Percentiles rank a stretch among this genome's conserved stretches.
These are phyloP conservation scores for Syrista parreyssii DNA, from an alignment of 2,888 invertebrate genomes.

Conservation along the genomic window DNA sequence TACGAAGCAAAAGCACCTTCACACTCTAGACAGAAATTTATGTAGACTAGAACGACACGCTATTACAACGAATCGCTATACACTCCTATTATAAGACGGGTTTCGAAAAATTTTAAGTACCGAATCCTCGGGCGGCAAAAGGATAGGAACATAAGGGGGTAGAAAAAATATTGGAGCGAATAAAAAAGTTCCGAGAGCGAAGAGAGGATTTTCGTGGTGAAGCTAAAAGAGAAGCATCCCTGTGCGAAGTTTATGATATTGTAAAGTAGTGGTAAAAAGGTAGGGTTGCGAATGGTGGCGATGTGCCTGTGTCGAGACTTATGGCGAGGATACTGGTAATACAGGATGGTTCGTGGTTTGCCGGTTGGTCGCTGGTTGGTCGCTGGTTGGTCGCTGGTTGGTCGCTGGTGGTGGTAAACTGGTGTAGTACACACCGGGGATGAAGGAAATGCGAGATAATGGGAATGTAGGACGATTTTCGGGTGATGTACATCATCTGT, in stretches of 20 bases:
- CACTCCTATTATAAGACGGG: too few relatives aligned
- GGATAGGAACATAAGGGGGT: background rate
- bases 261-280: background rate
- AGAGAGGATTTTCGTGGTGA: background rate
- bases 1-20: too few relatives aligned
- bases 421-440: too few relatives aligned
- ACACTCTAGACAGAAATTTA: too few relatives aligned
- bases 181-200: background rate
- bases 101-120: too few relatives aligned
- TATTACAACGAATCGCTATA: too few relatives aligned
- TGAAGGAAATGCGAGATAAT: background rate
- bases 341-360: background rate
- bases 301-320: too few relatives aligned
- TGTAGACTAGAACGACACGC: too few relatives aligned
- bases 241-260: slow-evolving; percentile 23
- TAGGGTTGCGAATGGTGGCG: too few relatives aligned
- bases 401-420: too few relatives aligned
- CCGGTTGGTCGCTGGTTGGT: too few relatives aligned
- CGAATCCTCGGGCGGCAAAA: background rate
- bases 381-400: too few relatives aligned
- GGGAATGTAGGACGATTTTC: slow-evolving; percentile 10
- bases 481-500: slow-evolving; percentile 27
- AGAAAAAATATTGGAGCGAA: background rate
- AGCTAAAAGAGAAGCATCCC: background rate
- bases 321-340: background rate